Evolutionary conservation across 2,797 vertebrate species (phyloP), one percentile per base, ranked within the genome.

Genomic region (Diglossa cyanea): DNA sequence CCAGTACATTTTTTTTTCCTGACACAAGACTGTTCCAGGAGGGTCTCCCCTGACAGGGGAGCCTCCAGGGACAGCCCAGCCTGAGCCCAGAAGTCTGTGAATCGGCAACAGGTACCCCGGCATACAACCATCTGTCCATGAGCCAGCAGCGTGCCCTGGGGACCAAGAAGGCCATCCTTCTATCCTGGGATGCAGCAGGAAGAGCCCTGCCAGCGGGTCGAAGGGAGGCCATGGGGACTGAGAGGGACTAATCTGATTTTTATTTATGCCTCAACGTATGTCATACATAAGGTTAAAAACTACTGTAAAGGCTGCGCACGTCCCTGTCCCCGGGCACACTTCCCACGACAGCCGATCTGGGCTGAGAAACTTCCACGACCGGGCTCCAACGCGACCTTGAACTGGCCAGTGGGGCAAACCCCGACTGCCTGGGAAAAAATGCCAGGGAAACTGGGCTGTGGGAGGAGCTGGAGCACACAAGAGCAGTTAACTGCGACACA

Each of bases 361-460:
- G 20, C 39, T 16, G 20, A 37, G 40, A 17, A 10, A 25, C 6
- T 65, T 54, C 48, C 39, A 19, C 2, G 4, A 12, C 3, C 6
- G 4, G 19, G 25, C 31, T 53, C 12, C n/a, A 24, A 24, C 9
- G 16, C 2, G 2, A 19, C 16, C 5, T 15, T 4, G 2, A 8
- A 6, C 47, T 15, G 19, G 14, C 4, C 35, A 26, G 8, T 2
- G 3, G 11, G 8, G 3, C 24, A 28, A 14, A 51, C 23, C 11
- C 10, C 8, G 17, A n/a, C 35, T 17, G 44, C 23, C 17, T 1
- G 4, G 35, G 45, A 17, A 40, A 25, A 67, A 26, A 16, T 39
- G 28, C 21, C 55, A 10, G 72, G 7, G 33, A 39, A n/a, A n/a
- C 1, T 5, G 28, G 5, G 44, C 44, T 39, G 4, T 25, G 21